Base-by-base conservation (phyloP, 1,140 invertebrate genomes). In the Drosophila gunungcola region DNA sequence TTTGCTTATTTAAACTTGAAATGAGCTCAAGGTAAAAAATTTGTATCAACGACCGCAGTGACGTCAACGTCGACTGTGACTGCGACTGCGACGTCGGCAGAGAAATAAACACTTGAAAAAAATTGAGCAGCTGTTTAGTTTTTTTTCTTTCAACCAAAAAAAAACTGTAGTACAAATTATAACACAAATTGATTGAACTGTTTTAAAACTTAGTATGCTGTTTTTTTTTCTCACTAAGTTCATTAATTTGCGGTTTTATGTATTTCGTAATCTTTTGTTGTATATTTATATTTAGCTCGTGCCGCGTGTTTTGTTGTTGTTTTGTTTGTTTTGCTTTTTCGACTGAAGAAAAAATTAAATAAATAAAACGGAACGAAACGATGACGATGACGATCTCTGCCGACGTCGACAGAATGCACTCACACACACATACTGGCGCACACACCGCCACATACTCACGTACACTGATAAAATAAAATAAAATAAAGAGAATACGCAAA, bases 21-120 rank as follows among this genome's bases (percentile, higher is more conserved):
- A 88, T 83, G 84, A 74, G 84, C 79, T 83, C 84, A 88, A 88
- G 84, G 84, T 84, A 88, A 82, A 69, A 73, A 62, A 56, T 80
- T 80, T 80, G 68, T 86, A 81, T 81, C 72, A 79, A 79, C 78
- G 75, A 86, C 70, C 70, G 54, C 57, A 72, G 63, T 75, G 46
- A 49, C 48, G 29, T 21, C n/a, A 29, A 64, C 52, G 38, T 39
- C 51, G 42, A 62, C 51, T 16, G 27, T 48, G 49, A 13, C 42
- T 42, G 38, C 61, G 62, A 48, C 53, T 7, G n/a, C 56, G 53
- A 54, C 42, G 42, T 6, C 42, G 38, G 39, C 69, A 27, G 32
- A 49, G 16, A 4, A 48, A 42, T 41, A 42, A 39, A 27, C 63
- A 67, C 45, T 65, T 27, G 25, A 34, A 62, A 62, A 32, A 32